phyloP scores from a whole-genome alignment of 2,888 invertebrate species.

The Oligia latruncula region DNA sequence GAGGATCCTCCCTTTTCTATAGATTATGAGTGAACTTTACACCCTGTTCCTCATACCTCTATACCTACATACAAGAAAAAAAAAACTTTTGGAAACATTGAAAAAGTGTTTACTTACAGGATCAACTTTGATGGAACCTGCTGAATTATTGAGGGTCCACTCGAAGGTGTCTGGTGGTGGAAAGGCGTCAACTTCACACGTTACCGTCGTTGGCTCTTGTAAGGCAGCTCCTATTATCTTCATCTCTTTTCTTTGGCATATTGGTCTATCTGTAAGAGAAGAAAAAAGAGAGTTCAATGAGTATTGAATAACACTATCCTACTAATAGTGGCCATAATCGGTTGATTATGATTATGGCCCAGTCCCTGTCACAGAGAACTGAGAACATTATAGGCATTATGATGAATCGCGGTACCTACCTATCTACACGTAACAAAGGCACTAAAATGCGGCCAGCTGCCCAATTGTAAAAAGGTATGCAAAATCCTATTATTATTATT shows the following conservation, averaged over 20 bases:
- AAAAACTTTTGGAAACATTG: background rate
- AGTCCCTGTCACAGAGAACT: too few relatives aligned
- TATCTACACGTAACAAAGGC: too few relatives aligned
- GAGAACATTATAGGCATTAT: too few relatives aligned
- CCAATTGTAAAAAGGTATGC: too few relatives aligned
- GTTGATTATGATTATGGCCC: too few relatives aligned
- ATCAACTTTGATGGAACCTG: conserved; percentile 94
- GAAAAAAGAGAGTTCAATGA: conserved; percentile 19
- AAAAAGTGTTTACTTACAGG: conserved; percentile 75
- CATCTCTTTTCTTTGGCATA: conserved; percentile 95
- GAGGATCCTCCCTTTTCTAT: too few relatives aligned
- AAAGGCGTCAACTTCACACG: conserved; percentile 96
- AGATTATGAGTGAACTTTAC: too few relatives aligned
- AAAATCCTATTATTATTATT: too few relatives aligned
- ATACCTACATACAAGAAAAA: background rate
- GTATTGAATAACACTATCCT: background rate
- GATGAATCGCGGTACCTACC: too few relatives aligned
- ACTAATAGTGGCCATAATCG: background rate
- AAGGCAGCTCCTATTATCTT: conserved; percentile 95
- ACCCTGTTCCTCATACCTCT: too few relatives aligned
- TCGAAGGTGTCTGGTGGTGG: conserved; percentile 95
- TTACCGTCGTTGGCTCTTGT: conserved; percentile 94
- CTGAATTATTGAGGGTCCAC: conserved; percentile 97
- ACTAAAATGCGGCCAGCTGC: too few relatives aligned
- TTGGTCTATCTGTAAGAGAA: conserved; percentile 93